Base-by-base conservation (phyloP, 2,113 vertebrate genomes). In the Dipodomys spectabilis region DNA sequence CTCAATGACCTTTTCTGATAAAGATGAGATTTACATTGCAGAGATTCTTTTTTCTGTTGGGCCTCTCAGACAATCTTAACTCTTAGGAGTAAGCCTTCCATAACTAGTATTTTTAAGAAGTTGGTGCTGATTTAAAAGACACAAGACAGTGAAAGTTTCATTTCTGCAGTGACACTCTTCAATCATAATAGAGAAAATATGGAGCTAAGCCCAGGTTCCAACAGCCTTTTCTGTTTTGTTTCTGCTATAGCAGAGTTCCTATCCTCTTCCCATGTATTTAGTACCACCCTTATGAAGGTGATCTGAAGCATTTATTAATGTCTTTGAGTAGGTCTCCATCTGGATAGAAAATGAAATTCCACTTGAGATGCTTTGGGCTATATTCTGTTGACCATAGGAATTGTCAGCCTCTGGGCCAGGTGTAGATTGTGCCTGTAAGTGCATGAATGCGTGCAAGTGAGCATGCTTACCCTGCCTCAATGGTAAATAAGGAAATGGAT, bases 61-160 rank as follows among this genome's bases (percentile, higher is more conserved):
- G 75, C 86, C 16, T 77, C 80, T 88, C 35, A 90, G 49, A 88
- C 39, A 92, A 25, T 62, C 83, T 39, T 8, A 45, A 39, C 53
- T 60, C 13, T 82, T 45, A 84, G 88, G 74, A 45, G 5, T 53
- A 65, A 78, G 71, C 35, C 10, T 67, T 81, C 65, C 28, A 10
- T 60, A 27, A 35, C 15, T 62, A 87, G 60, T 15, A n/a, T 64
- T 82, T 83, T 67, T 81, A 64, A 73, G 95, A 82, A 88, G 65
- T 32, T 75, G 75, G 35, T 94, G 57, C 89, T 91, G 6, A 32
- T 94, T 95, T 88, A 90, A 69, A 80, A 91, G 87, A 88, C 5
- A 27, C 32, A 74, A 72, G 65, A 85, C 74, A 80, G 53, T 22
- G 10, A 53, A 82, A 30, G 27, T 0, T 82, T 75, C 73, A 25